Conservation (phyloP, 2,888 invertebrate genomes). For the Bombyx huttoni region DNA sequence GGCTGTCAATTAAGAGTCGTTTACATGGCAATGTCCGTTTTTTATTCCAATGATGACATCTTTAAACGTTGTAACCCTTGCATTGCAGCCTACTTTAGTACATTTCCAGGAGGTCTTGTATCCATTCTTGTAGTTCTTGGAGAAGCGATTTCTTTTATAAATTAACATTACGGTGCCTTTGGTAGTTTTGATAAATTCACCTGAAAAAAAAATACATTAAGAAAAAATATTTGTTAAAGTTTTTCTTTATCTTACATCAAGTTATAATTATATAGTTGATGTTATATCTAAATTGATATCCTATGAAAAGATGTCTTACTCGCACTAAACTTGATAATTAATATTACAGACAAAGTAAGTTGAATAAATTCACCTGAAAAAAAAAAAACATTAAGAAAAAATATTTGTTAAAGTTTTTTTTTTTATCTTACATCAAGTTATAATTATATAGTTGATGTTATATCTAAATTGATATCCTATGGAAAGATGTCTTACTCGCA, state of each 20-base stretch:
- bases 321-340: too few species aligned
- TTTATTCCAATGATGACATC: slow-evolving; percentile 21
- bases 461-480: too few species aligned
- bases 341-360: too few species aligned
- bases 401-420: too few species aligned
- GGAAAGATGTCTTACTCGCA: too few species aligned
- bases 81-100: slow-evolving; percentile 32
- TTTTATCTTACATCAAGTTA: too few species aligned
- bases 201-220: slow-evolving; percentile 10
- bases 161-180: slow-evolving; percentile 31
- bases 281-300: too few species aligned
- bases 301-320: too few species aligned
- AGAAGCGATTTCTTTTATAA: slow-evolving; percentile 25
- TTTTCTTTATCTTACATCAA: too few species aligned
- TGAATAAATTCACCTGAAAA: slow-evolving; percentile 20
- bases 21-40: slow-evolving; percentile 29
- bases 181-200: slow-evolving; percentile 17
- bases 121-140: slow-evolving; percentile 40
- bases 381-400: background rate
- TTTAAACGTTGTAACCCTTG: slow-evolving; percentile 28
- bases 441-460: too few species aligned
- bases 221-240: background rate
- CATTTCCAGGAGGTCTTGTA: slow-evolving; percentile 38
- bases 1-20: background rate
- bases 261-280: too few species aligned